A percentile compares a stretch with the other conserved stretches of the same genome.
phyloP scores from a whole-genome alignment of 2,797 vertebrate genomes.

The Lepus townsendii region DNA sequence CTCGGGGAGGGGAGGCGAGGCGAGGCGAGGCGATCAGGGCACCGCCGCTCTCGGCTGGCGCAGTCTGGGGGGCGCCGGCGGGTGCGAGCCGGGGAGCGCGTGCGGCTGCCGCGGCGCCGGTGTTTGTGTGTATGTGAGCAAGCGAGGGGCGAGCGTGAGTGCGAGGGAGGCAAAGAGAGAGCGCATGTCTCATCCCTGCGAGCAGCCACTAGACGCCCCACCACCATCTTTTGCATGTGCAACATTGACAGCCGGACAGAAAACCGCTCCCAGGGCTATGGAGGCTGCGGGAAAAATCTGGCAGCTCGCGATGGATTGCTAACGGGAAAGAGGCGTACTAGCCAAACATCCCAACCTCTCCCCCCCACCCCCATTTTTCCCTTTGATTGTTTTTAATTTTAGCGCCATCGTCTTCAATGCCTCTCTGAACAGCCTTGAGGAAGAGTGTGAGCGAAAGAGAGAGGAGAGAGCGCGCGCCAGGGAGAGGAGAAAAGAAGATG shows the following conservation, averaged over 20 bases:
- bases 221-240: slow-evolving; percentile 94
- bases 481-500: slow-evolving; percentile 94
- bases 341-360: not conserved
- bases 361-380: not conserved
- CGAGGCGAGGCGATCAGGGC: not conserved
- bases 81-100: not conserved
- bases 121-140: slow-evolving; percentile 59
- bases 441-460: slow-evolving; percentile 87
- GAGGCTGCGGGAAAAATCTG: slow-evolving; percentile 94
- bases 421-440: slow-evolving; percentile 93
- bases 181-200: slow-evolving; percentile 94
- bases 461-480: slow-evolving; percentile 87
- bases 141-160: slow-evolving; percentile 67
- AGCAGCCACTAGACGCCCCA: slow-evolving; percentile 90
- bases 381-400: slow-evolving; percentile 84
- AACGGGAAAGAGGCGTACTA: slow-evolving; percentile 64
- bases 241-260: slow-evolving; percentile 90
- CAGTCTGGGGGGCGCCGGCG: not conserved
- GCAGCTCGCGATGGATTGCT: slow-evolving; percentile 92
- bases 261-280: slow-evolving; percentile 91
- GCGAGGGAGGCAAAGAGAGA: slow-evolving; percentile 84
- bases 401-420: slow-evolving; percentile 93
- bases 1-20: not conserved
- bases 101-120: slow-evolving; percentile 1
- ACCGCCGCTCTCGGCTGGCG: not conserved